These are phyloP conservation scores for Paratilapia polleni DNA, from an alignment of 2,113 vertebrate genomes.

Conservation along the genomic window DNA sequence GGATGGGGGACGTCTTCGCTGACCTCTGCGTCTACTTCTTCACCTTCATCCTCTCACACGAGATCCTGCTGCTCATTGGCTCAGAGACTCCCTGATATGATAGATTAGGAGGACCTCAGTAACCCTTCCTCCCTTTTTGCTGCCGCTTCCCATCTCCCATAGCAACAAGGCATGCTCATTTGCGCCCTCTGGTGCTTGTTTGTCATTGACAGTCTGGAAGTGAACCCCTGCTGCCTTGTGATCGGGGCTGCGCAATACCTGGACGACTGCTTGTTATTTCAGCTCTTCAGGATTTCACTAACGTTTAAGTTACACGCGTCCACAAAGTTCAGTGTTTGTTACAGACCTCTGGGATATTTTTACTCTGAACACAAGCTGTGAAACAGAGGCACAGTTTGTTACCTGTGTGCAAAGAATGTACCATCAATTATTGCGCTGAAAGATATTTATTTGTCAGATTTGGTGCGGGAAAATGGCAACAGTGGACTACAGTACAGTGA, in stretches of 20 bases:
- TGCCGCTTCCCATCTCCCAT: neutral
- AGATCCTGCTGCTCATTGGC: conserved; percentile 85
- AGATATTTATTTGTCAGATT: conserved; percentile 7
- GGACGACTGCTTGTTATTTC: neutral
- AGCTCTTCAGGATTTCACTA: conserved; percentile 5
- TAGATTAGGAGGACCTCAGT: neutral
- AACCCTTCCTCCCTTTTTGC: neutral
- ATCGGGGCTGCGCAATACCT: neutral
- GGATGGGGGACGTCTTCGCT: conserved; percentile 97
- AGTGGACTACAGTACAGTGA: neutral
- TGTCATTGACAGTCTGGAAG: conserved; percentile 4
- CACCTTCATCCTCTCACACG: conserved; percentile 93
- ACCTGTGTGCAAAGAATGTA: conserved; percentile 9
- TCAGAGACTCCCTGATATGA: conserved; percentile 84
- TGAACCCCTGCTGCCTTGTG: conserved; percentile 8
- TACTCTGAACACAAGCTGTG: neutral
- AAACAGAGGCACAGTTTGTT: neutral
- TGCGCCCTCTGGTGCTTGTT: neutral
- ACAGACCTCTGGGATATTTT: neutral
- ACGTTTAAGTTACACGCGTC: neutral
- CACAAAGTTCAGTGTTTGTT: neutral
- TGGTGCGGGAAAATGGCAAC: neutral
- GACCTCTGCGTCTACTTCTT: conserved; percentile 98
- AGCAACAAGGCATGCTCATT: conserved; percentile 25
- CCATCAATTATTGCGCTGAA: neutral